Evolutionary conservation across 2,888 invertebrate species (phyloP), one percentile per base, ranked within the genome.

Genomic region (Rugalucina vietnamica): DNA sequence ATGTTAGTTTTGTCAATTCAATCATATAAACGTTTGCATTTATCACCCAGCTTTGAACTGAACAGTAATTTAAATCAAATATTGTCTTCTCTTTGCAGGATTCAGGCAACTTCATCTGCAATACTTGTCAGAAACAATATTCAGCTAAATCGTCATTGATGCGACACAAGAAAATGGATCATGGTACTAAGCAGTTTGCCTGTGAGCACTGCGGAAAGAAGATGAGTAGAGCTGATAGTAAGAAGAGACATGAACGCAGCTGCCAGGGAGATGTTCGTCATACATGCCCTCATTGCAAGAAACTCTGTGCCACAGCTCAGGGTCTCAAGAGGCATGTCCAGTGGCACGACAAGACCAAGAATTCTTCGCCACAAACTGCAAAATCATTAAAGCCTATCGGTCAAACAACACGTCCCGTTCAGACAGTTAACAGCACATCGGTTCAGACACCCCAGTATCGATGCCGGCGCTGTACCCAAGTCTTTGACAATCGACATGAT

Each of bases 401-500:
- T 43, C 43, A 43, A 18, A 43, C 43, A 43, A 43, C 8, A 43
- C 10, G 10, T 12, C 8, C 8, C 10, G 43, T 12, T 18, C 43
- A 43, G 18, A 43, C 43, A 18, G 18, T 8, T 12, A 8, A 8
- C 18, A 43, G 18, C 10, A 8, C 18, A 54, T n/a, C n/a, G n/a
- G n/a, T n/a, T n/a, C n/a, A n/a, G n/a, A n/a, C n/a, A n/a, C 18
- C 36, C 24, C 43, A 43, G 18, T 43, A 12, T 18, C 8, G 43
- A 43, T 78, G 71, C 32, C 65, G 77, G 24, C 72, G 72, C 21
- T 79, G 79, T 49, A 0, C 29, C n/a, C 8, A 72, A 24, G 24
- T 24, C 0, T 71, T 72, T 21, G 36, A 72, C 18, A 72, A 72
- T 29, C 37, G 72, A 10, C 54, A 24, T 12, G 72, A 72, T 14